Evolutionary conservation across 2,113 vertebrate species (phyloP).

Genomic region (Lepus timidus): DNA sequence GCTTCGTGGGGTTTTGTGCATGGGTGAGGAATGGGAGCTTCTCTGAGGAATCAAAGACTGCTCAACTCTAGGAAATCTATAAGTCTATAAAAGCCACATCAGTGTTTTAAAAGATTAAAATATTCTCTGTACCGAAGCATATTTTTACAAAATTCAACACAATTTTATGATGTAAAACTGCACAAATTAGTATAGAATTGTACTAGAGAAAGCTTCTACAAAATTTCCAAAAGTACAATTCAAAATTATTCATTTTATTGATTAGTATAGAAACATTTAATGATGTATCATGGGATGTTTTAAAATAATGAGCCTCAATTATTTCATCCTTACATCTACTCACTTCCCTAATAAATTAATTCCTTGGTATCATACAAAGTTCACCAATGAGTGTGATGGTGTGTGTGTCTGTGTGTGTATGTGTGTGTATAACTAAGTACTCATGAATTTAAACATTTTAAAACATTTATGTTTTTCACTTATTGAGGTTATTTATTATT

Average conservation of each 20-base stretch:
- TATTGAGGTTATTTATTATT: not conserved
- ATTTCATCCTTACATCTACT: not conserved
- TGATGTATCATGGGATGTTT: not conserved
- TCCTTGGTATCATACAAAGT: not conserved
- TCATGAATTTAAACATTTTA: not conserved
- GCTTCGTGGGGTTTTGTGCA: not conserved
- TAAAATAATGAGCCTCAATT: not conserved
- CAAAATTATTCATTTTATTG: not conserved
- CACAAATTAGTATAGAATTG: not conserved
- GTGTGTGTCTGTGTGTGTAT: not conserved
- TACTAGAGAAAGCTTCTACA: not conserved
- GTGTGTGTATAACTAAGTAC: not conserved
- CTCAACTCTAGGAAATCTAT: not conserved
- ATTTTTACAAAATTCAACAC: not conserved
- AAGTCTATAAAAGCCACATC: not conserved
- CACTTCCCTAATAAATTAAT: constrained; percentile 2
- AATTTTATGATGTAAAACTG: not conserved
- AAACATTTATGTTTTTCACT: not conserved
- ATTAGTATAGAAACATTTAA: not conserved
- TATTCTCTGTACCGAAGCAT: not conserved
- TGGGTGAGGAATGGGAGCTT: not conserved
- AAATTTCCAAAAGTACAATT: not conserved
- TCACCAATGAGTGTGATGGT: not conserved
- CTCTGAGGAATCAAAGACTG: not conserved
- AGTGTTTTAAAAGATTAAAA: not conserved